These are phyloP conservation scores for Bombylius discolor DNA, from an alignment of 2,888 invertebrate species.

Conservation along the genomic window DNA sequence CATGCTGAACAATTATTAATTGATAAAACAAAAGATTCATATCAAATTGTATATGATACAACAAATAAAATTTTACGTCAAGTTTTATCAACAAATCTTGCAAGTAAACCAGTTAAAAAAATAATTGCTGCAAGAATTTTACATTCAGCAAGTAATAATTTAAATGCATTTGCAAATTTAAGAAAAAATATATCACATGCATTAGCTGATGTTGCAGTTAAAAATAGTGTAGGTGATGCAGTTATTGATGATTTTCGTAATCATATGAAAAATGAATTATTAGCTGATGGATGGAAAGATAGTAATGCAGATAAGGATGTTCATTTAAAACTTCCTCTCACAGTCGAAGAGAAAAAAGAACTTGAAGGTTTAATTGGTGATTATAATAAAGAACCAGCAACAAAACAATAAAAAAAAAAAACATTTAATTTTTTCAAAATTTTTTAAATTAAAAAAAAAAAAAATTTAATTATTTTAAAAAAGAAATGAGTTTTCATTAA, in stretches of 20 bases:
- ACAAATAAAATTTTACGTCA: background rate
- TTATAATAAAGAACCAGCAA: background rate
- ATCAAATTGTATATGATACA: slow-evolving; percentile 4
- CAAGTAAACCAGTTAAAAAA: slow-evolving; percentile 3
- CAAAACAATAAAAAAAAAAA: no score
- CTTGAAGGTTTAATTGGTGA: background rate
- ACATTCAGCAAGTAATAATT: slow-evolving; percentile 1
- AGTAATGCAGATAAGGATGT: background rate
- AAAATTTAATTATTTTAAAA: no score
- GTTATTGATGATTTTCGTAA: background rate
- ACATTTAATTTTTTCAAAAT: no score
- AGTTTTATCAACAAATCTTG: background rate
- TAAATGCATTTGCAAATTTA: slow-evolving; percentile 1
- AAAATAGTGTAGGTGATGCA: background rate
- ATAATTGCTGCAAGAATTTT: slow-evolving; percentile 5
- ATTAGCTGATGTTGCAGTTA: background rate
- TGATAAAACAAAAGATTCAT: slow-evolving; percentile 4
- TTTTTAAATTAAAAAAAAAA: no score
- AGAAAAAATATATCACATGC: slow-evolving; percentile 1
- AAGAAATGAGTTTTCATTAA: no score
- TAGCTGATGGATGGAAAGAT: background rate
- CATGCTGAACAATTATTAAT: slow-evolving; percentile 5
- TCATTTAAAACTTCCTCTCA: background rate
- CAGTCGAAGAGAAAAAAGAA: slow-evolving; percentile 1
- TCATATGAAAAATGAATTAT: slow-evolving; percentile 1